Percentiles rank a stretch among this genome's conserved stretches.
Evolutionary conservation across 2,797 vertebrate genomes (phyloP).

Genomic region (Rhinophrynus dorsalis): DNA sequence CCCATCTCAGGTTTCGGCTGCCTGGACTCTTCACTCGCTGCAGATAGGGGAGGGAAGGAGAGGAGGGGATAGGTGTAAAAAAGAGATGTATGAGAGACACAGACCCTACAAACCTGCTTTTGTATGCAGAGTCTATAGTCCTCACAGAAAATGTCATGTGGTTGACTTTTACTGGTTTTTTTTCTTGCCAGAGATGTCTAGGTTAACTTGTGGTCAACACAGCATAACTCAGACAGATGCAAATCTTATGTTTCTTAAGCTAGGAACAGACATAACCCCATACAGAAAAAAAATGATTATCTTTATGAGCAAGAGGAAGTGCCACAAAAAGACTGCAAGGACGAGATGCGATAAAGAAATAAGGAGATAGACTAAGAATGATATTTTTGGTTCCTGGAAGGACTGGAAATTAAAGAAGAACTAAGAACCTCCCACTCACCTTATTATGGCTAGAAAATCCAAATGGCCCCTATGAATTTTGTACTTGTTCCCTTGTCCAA

Average conservation of each 20-base stretch:
- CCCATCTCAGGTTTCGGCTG: constrained; percentile 83
- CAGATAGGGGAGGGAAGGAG: constrained; percentile 49
- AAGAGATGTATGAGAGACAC: constrained; percentile 40
- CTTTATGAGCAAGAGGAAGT: constrained; percentile 64
- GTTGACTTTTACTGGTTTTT: constrained; percentile 56
- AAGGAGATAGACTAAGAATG: no score
- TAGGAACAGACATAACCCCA: constrained; percentile 52
- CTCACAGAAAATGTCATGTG: constrained; percentile 53
- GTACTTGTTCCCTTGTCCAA: no score
- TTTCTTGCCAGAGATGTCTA: constrained; percentile 14
- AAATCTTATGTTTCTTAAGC: constrained; percentile 55
- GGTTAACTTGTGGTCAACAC: constrained; percentile 75
- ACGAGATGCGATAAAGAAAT: constrained; percentile 52
- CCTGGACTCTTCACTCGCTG: constrained; percentile 74
- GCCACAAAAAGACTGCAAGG: constrained; percentile 60
- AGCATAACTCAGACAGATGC: constrained; percentile 50
- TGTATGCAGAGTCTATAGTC: constrained; percentile 12
- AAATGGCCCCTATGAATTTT: no score
- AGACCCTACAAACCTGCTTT: constrained; percentile 12
- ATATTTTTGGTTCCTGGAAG: no score
- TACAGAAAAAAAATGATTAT: constrained; percentile 43
- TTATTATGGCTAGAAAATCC: no score
- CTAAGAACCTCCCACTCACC: no score
- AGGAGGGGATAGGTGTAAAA: no score
- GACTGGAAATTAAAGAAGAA: no score